Evolutionary conservation across 2,797 vertebrate species (phyloP), one percentile per base, ranked within the genome.

Genomic region (Labroides dimidiatus): DNA sequence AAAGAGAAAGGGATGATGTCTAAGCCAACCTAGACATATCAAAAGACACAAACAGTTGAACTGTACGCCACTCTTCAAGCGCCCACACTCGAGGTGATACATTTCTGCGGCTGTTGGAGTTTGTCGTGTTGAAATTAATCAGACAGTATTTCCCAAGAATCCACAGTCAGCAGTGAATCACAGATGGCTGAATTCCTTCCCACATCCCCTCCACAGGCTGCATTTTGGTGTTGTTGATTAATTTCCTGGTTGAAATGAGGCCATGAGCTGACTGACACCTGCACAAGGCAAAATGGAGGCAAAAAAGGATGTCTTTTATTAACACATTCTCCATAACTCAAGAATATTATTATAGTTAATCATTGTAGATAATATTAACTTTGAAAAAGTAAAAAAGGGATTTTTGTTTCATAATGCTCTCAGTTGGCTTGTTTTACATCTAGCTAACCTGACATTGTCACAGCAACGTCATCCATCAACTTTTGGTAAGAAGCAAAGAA

Each of bases 91-190:
- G 64, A 44, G 53, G n/a, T 20, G 19, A 8, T 11, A 20, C 23
- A 36, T 1, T 1, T 63, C 41, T 66, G 20, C 41, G 24, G 17
- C 16, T 23, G 0, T 17, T 37, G 10, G 13, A 55, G 23, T 56
- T 33, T 11, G 10, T 63, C 61, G 41, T 6, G 1, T 21, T 24
- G 24, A 48, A 21, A 50, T 10, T 1, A 33, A n/a, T 69, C 33
- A 64, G 41, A 64, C 30, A 5, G 12, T 39, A 48, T 76, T 69
- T 64, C 56, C 71, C 47, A 11, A 41, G 45, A 71, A 66, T 67
- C 19, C 45, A 56, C 37, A 54, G 59, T 55, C 24, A 49, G 60
- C 2, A 4, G 21, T 75, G 69, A 84, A 27, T 83, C 58, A 67
- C 36, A 74, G 55, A 16, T 19, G 53, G 21, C 5, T 42, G 45